Conservation (phyloP, 35 echinoderm and acorn worm genomes). For the Patiria miniata region DNA sequence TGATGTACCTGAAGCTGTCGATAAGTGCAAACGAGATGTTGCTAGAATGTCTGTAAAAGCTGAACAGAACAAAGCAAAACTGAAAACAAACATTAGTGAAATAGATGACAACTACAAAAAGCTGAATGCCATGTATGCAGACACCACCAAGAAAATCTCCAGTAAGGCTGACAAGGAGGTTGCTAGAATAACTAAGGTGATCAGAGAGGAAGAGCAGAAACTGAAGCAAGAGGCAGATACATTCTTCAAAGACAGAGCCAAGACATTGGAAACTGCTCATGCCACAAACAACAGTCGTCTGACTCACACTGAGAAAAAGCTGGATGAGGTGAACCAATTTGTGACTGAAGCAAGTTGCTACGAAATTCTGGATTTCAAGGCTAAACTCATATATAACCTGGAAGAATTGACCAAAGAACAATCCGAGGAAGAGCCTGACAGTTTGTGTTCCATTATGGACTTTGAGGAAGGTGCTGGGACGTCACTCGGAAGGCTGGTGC, state of each 20-base stretch:
- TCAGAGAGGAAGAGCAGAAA: neutral
- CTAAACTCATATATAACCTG: neutral
- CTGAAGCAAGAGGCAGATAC: neutral
- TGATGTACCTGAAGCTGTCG: neutral
- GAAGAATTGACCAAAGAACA: neutral
- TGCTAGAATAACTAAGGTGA: neutral
- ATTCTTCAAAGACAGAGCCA: neutral
- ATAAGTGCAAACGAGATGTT: neutral
- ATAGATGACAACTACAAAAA: neutral
- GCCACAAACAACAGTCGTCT: neutral
- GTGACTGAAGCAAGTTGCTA: neutral
- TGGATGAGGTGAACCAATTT: neutral
- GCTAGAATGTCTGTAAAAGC: neutral
- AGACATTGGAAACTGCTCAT: neutral
- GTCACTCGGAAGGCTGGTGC: neutral
- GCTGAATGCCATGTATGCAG: neutral
- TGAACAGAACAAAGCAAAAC: neutral
- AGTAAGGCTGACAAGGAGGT: neutral
- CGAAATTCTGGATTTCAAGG: slow-evolving; percentile 11
- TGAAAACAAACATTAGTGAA: neutral
- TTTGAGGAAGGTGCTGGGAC: slow-evolving; percentile 1
- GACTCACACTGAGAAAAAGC: neutral
- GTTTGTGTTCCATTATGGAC: neutral
- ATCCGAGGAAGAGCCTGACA: neutral
- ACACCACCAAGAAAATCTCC: neutral